A percentile compares a stretch with the other conserved stretches of the same genome.
phyloP scores from a whole-genome alignment of 2,113 vertebrate genomes.

The Tyto alba region DNA sequence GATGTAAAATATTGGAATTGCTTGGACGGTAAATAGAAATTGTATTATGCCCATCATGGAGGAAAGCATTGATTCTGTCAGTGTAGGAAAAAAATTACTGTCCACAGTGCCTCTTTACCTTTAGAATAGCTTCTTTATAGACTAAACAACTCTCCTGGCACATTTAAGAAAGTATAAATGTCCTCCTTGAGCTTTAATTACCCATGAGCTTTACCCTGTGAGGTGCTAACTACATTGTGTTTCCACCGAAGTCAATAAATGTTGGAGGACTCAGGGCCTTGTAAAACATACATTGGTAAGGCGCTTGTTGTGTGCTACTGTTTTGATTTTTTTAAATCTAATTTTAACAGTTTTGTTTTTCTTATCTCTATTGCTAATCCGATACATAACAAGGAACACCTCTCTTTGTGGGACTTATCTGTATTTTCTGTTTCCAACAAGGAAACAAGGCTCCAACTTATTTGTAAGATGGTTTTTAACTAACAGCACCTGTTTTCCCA shows the following conservation, averaged over 20 bases:
- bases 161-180: neutral
- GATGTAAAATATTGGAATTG: neutral
- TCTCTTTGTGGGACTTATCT: neutral
- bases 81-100: neutral
- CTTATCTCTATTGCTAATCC: neutral
- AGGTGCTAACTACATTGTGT: neutral
- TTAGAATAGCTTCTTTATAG: neutral
- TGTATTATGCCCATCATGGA: neutral
- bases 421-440: neutral
- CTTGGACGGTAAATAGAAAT: neutral
- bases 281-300: neutral
- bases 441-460: neutral
- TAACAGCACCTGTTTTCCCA: neutral
- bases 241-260: neutral
- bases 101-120: neutral
- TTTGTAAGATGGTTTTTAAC: neutral
- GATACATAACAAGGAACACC: neutral
- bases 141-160: neutral
- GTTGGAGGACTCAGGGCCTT: neutral
- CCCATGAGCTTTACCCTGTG: neutral
- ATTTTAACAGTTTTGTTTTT: neutral
- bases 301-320: rapidly evolving
- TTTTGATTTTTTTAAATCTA: neutral
- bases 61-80: neutral
- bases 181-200: neutral